A percentile compares a stretch with the other conserved stretches of the same genome.
Conservation (phyloP, 2,888 invertebrate genomes). For the Iphiclides podalirius region DNA sequence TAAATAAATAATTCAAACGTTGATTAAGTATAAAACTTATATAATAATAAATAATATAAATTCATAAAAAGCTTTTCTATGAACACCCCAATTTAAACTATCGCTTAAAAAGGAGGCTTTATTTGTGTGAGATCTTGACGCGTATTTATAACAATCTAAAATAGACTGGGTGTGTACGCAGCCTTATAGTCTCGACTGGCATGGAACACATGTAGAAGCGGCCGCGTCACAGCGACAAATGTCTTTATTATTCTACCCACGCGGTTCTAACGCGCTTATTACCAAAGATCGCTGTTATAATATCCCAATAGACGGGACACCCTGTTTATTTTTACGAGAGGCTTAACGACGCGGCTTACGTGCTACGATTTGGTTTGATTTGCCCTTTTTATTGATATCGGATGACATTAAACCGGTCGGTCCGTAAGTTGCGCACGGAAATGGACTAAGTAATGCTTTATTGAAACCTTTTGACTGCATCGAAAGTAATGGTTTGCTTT, state of each 20-base stretch:
- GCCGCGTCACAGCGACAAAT: constrained; percentile 45
- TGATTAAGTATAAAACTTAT: not conserved
- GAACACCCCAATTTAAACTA: no score
- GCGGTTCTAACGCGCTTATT: constrained; percentile 32
- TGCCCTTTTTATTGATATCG: constrained; percentile 5
- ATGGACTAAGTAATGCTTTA: no score
- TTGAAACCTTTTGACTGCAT: no score
- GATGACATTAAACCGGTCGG: not conserved
- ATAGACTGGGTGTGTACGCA: constrained; percentile 1
- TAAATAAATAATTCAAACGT: not conserved
- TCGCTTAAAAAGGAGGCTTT: no score
- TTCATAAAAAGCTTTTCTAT: no score
- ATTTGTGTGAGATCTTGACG: no score
- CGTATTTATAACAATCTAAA: no score
- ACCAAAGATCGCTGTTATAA: constrained; percentile 27
- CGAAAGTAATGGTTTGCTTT: no score
- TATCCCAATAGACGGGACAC: constrained; percentile 28
- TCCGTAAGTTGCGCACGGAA: no score
- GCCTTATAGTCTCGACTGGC: constrained; percentile 14
- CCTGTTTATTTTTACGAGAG: constrained; percentile 22
- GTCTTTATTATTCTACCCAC: constrained; percentile 69
- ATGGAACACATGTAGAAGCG: constrained; percentile 16
- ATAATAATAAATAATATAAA: no score
- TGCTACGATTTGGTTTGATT: constrained; percentile 6
- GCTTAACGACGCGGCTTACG: constrained; percentile 5